Evolutionary conservation across 2,888 invertebrate species (phyloP).

Genomic region (Archaeoteleia sp.): DNA sequence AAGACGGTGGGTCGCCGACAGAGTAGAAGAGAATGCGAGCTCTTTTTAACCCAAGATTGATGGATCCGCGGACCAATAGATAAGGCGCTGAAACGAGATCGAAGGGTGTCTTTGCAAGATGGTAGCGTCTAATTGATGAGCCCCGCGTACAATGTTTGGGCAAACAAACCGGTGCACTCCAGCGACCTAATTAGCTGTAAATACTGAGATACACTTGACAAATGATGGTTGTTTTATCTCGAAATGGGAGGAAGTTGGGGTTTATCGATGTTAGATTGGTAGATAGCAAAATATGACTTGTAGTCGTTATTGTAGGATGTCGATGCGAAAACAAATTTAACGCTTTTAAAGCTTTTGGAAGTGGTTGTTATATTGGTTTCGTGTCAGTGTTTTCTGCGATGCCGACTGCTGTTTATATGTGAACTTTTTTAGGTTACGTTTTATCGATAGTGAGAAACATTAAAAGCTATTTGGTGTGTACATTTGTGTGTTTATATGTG

Average conservation of each 20-base stretch:
- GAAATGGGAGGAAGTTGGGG: background rate
- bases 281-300: background rate
- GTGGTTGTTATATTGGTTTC: too few species aligned
- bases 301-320: too few species aligned
- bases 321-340: too few species aligned
- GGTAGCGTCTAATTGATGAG: conserved; percentile 43
- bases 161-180: conserved; percentile 35
- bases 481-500: too few species aligned
- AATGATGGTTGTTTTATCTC: conserved; percentile 20
- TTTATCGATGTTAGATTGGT: background rate
- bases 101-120: conserved; percentile 40
- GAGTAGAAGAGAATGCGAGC: background rate
- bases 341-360: too few species aligned
- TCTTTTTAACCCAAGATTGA: conserved; percentile 38
- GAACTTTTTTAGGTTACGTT: too few species aligned
- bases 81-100: conserved; percentile 41
- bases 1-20: too few species aligned
- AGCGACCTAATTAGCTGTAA: conserved; percentile 39
- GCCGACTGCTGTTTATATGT: too few species aligned
- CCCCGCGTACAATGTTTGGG: conserved; percentile 17
- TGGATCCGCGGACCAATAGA: conserved; percentile 29
- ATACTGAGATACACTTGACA: conserved; percentile 31
- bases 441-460: too few species aligned
- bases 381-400: too few species aligned
- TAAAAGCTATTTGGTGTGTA: too few species aligned